Evolutionary conservation across 2,113 vertebrate species (phyloP), one percentile per base, ranked within the genome.

Genomic region (Anhinga anhinga): DNA sequence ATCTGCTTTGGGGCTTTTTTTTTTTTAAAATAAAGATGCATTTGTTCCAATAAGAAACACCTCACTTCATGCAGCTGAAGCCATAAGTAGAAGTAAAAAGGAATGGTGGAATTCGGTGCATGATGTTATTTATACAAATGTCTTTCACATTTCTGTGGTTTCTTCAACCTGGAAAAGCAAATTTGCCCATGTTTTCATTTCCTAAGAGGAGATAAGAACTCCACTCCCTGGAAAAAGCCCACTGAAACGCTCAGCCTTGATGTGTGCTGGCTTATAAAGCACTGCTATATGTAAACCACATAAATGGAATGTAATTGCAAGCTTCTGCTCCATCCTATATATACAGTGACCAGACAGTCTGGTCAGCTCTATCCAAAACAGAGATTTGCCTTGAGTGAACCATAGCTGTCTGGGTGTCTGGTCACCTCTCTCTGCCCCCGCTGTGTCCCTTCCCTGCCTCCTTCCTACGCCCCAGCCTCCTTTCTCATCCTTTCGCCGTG

Each of bases 181-280:
- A 96, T 95, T 97, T 96, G 90, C 78, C 55, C 36, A 23, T 96
- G 91, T 97, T 97, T 97, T 97, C 65, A 0, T 98, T 98, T 94
- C 94, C 93, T 97, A 97, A 96, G 96, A 95, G 95, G 86, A 96
- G 96, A 98, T 97, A 98, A 97, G 96, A 86, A 72, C 76, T 50
- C 55, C 55, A 87, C 90, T 97, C 93, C 84, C 63, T 94, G 78
- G 92, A 93, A 97, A 95, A 97, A 96, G 71, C 78, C 73, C 22
- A 20, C 71, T 87, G 82, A 66, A 89, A 86, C 10, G 62, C 76
- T 95, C 66, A 67, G 90, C 80, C 94, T 95, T 92, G 89, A 93
- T 96, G 95, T 94, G 77, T 82, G 90, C 76, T 86, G 40, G 62
- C 76, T 67, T 77, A 72, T 65, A 72, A 95, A 94, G 93, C 76